Conservation (phyloP, 2,797 vertebrate genomes). For the Sphaeramia orbicularis region DNA sequence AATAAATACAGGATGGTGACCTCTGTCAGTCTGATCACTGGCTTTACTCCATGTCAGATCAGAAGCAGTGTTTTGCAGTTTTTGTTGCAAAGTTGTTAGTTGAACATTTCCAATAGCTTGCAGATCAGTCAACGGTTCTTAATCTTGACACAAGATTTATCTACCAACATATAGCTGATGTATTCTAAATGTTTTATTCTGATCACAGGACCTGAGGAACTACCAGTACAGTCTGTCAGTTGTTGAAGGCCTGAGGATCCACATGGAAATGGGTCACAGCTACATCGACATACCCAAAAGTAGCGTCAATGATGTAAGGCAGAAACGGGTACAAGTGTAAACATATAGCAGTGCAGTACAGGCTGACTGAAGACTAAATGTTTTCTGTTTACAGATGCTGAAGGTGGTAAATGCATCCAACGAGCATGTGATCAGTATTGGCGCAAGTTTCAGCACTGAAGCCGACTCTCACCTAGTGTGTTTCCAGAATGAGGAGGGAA, state of each 20-base stretch:
- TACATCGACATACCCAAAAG: constrained; percentile 93
- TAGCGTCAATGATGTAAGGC: constrained; percentile 89
- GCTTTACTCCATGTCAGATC: background rate
- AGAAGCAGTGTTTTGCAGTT: background rate
- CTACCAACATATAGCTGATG: background rate
- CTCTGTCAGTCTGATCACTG: background rate
- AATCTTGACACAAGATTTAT: no score
- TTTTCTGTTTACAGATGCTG: constrained; percentile 85
- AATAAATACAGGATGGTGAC: background rate
- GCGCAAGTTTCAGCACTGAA: constrained; percentile 90
- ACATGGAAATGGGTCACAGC: constrained; percentile 96
- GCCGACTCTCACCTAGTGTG: constrained; percentile 97
- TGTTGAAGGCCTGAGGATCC: constrained; percentile 91
- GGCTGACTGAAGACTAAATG: background rate
- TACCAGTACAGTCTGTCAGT: constrained; percentile 94
- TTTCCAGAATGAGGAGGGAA: constrained; percentile 90
- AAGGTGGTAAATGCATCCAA: constrained; percentile 92
- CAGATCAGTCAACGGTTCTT: background rate
- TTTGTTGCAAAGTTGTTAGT: background rate
- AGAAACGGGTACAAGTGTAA: background rate
- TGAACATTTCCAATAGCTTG: background rate
- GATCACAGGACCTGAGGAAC: constrained; percentile 93
- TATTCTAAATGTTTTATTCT: background rate
- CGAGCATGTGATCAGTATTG: constrained; percentile 95
- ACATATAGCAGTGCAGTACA: background rate